Conservation (phyloP, 2,113 vertebrate genomes). For the Excalfactoria chinensis region DNA sequence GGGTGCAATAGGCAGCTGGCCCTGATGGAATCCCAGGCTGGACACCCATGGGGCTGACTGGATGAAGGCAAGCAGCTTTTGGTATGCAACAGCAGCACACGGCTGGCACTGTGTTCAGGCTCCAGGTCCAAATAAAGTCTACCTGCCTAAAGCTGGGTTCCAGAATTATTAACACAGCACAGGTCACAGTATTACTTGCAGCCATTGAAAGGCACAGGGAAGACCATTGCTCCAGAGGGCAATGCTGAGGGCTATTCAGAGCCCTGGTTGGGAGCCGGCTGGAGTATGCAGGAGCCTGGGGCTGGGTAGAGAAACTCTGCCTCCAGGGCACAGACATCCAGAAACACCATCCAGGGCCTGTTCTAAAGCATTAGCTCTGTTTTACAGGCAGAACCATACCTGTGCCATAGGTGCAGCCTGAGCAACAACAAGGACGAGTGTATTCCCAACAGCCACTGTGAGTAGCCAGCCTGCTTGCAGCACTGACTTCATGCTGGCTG, state of each 20-base stretch:
- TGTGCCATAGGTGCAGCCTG: slow-evolving; percentile 91
- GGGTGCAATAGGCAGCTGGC: neutral
- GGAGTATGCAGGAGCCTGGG: neutral
- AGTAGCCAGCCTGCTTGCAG: slow-evolving; percentile 96
- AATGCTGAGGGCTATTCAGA: neutral
- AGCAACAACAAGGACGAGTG: slow-evolving; percentile 93
- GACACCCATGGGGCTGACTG: neutral
- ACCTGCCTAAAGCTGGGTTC: neutral
- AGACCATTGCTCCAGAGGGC: neutral
- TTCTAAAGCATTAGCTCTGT: neutral
- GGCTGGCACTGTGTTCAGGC: neutral
- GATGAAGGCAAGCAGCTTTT: neutral
- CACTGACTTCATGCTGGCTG: slow-evolving; percentile 96
- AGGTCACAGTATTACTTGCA: neutral
- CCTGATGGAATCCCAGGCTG: neutral
- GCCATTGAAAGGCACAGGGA: neutral
- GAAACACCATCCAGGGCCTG: neutral
- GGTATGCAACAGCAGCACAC: accelerated
- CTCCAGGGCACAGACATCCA: neutral
- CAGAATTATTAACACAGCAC: accelerated
- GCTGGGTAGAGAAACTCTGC: neutral
- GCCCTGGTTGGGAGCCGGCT: neutral
- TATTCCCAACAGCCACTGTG: slow-evolving; percentile 93
- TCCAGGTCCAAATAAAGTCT: neutral
- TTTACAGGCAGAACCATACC: slow-evolving; percentile 77